A percentile compares a stretch with the other conserved stretches of the same genome.
Conservation (phyloP, 2,113 vertebrate genomes). For the Coreoperca whiteheadi region DNA sequence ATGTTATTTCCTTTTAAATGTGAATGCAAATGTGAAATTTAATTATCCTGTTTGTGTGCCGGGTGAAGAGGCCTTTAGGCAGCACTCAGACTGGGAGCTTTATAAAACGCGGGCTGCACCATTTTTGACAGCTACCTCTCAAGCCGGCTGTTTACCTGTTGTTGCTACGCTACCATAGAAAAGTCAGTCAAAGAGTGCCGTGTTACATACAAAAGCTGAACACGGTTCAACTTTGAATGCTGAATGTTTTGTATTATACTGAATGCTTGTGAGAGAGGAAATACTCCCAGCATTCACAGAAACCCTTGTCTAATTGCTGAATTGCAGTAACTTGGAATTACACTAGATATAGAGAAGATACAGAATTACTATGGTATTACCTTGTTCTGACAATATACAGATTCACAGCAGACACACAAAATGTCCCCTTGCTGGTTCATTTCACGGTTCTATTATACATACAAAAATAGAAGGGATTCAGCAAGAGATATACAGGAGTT, state of each 20-base stretch:
- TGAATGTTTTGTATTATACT: constrained; percentile 30
- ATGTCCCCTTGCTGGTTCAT: constrained; percentile 51
- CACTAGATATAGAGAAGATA: constrained; percentile 32
- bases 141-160: constrained; percentile 70
- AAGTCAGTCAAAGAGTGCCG: constrained; percentile 34
- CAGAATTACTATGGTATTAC: constrained; percentile 8
- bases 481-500: constrained; percentile 36
- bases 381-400: constrained; percentile 49
- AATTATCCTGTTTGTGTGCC: constrained; percentile 52
- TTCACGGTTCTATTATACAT: constrained; percentile 39
- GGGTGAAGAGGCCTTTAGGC: constrained; percentile 29
- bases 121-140: constrained; percentile 72
- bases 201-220: constrained; percentile 48
- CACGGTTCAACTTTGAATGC: constrained; percentile 44
- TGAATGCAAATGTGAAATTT: constrained; percentile 47
- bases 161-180: constrained; percentile 75
- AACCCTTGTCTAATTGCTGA: constrained; percentile 25
- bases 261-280: constrained; percentile 33
- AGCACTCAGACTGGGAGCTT: constrained; percentile 49
- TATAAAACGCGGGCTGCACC: constrained; percentile 66
- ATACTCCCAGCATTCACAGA: constrained; percentile 5
- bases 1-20: constrained; percentile 18
- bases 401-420: constrained; percentile 35
- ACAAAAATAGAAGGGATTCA: constrained; percentile 52
- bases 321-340: constrained; percentile 26